Evolutionary conservation across 2,113 vertebrate species (phyloP).

Genomic region (Lates calcarifer): DNA sequence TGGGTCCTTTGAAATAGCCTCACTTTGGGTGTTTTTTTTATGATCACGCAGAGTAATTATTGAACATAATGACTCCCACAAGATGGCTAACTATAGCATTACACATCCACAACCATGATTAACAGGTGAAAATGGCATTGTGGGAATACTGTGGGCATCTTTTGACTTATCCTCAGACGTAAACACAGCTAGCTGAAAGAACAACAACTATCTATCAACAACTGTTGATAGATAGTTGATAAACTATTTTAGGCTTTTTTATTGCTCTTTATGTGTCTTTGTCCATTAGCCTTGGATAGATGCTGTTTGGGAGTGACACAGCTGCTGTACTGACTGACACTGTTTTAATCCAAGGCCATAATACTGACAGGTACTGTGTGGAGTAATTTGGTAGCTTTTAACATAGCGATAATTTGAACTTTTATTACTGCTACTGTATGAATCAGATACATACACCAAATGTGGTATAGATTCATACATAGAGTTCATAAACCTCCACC

Average conservation of each 20-base stretch:
- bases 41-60: conserved; percentile 10
- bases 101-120: conserved; percentile 6
- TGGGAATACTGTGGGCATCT: background rate
- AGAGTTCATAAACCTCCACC: background rate
- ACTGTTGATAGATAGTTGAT: no score
- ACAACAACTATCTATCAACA: background rate
- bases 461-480: background rate
- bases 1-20: conserved; percentile 11
- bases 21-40: conserved; percentile 30
- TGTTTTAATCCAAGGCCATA: background rate
- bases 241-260: background rate
- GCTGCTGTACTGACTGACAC: background rate
- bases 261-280: background rate
- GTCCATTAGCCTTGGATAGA: background rate
- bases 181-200: background rate
- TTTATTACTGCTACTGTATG: background rate
- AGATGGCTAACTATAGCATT: conserved; percentile 13
- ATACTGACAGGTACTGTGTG: background rate
- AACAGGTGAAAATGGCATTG: conserved; percentile 4
- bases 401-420: background rate
- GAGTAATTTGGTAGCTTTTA: no score
- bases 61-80: conserved; percentile 29
- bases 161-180: background rate
- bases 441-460: background rate
- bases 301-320: background rate